A percentile compares a stretch with the other conserved stretches of the same genome.
Evolutionary conservation across 64 coral and sea anemone genomes (phyloP).

Genomic region (Hydrozoanthus tunicans): DNA sequence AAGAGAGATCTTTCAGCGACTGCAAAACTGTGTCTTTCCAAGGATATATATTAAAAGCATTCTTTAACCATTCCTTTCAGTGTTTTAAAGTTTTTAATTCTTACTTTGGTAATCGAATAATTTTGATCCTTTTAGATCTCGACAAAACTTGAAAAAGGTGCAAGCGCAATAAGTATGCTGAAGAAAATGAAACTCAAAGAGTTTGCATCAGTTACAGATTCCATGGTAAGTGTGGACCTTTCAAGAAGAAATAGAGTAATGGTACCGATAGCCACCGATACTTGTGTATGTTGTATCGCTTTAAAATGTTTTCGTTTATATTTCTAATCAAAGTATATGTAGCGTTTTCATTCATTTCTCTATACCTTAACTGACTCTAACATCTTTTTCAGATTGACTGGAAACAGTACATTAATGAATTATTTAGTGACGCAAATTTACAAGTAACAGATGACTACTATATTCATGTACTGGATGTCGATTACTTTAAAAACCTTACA

Average conservation of each 20-base stretch:
- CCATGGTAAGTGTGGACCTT: slow-evolving; percentile 6
- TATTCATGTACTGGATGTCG: neutral
- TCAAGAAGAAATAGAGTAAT: neutral
- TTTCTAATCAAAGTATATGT: neutral
- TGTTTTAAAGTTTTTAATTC: neutral
- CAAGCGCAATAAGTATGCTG: neutral
- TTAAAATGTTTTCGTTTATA: neutral
- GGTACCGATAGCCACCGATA: neutral
- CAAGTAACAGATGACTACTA: slow-evolving; percentile 39
- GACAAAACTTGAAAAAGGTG: slow-evolving; percentile 18
- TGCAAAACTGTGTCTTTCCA: too few species aligned
- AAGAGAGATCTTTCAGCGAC: too few species aligned
- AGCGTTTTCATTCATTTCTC: neutral
- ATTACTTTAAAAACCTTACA: slow-evolving; percentile 25
- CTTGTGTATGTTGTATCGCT: too few species aligned
- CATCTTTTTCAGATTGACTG: slow-evolving; percentile 31
- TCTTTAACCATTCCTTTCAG: neutral
- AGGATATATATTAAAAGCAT: too few species aligned
- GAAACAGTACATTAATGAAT: slow-evolving; percentile 19
- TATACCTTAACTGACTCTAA: too few species aligned
- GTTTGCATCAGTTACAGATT: slow-evolving; percentile 31
- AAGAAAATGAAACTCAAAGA: slow-evolving; percentile 34
- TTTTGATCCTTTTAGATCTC: neutral
- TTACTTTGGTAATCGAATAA: neutral
- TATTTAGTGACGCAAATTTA: slow-evolving; percentile 5